Conservation (phyloP, 1,140 invertebrate species). For the Lepidostoma basale region DNA sequence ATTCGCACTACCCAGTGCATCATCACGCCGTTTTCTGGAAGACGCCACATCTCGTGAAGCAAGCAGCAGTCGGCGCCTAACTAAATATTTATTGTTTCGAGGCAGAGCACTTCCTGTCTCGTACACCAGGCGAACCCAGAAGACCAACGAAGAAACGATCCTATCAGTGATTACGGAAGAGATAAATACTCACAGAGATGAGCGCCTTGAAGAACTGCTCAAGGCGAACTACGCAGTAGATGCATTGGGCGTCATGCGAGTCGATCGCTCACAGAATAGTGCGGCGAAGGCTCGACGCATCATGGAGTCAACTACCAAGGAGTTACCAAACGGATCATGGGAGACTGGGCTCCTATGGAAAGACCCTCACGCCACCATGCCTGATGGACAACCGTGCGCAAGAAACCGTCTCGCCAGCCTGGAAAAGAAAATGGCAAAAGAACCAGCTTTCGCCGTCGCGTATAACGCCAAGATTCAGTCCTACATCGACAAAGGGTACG, state of each 20-base stretch:
- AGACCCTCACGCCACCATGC: background rate
- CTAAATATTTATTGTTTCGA: too few species aligned
- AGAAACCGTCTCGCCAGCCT: slow-evolving; percentile 22
- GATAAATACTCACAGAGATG: too few species aligned
- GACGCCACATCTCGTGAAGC: too few species aligned
- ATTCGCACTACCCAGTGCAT: too few species aligned
- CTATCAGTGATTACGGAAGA: too few species aligned
- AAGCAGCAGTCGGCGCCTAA: too few species aligned
- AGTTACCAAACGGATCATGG: background rate
- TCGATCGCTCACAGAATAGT: background rate
- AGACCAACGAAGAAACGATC: too few species aligned
- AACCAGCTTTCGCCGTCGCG: background rate
- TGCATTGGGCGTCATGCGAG: background rate
- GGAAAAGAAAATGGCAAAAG: slow-evolving; percentile 27
- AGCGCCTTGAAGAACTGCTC: background rate
- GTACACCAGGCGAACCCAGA: too few species aligned
- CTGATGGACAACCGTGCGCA: slow-evolving; percentile 2
- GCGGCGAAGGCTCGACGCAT: slow-evolving; percentile 23
- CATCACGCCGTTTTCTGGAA: too few species aligned
- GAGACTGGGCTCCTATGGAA: slow-evolving; percentile 36
- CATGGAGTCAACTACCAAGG: slow-evolving; percentile 9
- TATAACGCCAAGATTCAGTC: slow-evolving; percentile 32
- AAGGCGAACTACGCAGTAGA: background rate
- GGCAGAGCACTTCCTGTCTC: too few species aligned
- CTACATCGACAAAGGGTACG: slow-evolving; percentile 1